Conservation (phyloP, 1,140 invertebrate genomes). For the Ips nitidus region DNA sequence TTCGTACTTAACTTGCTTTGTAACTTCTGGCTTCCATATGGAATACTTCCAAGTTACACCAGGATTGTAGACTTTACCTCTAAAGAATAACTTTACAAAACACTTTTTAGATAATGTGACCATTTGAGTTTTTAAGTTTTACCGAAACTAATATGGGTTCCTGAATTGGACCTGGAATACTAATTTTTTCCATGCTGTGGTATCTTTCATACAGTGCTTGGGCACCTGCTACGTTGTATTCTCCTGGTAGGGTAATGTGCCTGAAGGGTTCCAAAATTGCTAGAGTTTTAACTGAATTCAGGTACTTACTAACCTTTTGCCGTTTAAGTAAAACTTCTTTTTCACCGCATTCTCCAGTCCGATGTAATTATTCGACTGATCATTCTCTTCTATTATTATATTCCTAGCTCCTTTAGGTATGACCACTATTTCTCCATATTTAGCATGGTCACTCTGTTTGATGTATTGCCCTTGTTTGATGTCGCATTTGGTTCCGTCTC, state of each 20-base stretch:
- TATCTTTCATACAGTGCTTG: constrained; percentile 79
- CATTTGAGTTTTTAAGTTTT: constrained; percentile 50
- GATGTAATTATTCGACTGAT: constrained; percentile 80
- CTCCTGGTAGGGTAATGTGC: constrained; percentile 75
- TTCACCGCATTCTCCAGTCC: constrained; percentile 71
- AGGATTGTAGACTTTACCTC: constrained; percentile 74
- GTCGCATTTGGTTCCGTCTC: constrained; percentile 79
- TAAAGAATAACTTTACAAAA: constrained; percentile 69
- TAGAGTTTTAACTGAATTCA: not conserved
- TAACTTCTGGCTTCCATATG: constrained; percentile 64
- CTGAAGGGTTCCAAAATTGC: constrained; percentile 49
- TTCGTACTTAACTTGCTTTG: constrained; percentile 61
- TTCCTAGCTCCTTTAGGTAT: constrained; percentile 81
- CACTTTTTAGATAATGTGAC: not conserved
- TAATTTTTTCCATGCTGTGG: constrained; percentile 78
- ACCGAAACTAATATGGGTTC: constrained; percentile 84
- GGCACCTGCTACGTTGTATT: constrained; percentile 81
- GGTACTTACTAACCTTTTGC: constrained; percentile 64
- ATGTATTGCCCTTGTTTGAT: constrained; percentile 75
- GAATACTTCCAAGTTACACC: constrained; percentile 84
- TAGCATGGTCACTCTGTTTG: constrained; percentile 62
- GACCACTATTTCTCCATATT: constrained; percentile 67
- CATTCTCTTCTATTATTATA: constrained; percentile 77
- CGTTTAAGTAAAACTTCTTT: constrained; percentile 78
- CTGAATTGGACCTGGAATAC: constrained; percentile 78